Evolutionary conservation across 2,888 invertebrate genomes (phyloP).

Genomic region (Agrochola litura): DNA sequence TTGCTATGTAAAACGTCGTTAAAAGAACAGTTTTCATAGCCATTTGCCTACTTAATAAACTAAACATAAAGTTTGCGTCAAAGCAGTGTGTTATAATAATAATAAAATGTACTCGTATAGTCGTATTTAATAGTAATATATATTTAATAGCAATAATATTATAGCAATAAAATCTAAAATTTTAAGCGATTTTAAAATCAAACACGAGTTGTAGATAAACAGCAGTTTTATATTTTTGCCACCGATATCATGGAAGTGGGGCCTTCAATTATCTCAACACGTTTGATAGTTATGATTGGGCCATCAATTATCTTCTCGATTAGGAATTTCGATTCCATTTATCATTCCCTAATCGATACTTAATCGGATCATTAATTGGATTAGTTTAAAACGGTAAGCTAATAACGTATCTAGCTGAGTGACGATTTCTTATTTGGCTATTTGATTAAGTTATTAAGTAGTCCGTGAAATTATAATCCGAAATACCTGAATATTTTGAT

Average conservation of each 20-base stretch:
- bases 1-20: constrained; percentile 38
- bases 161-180: not conserved
- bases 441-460: constrained; percentile 51
- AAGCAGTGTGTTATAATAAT: not conserved
- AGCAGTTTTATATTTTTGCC: constrained; percentile 21
- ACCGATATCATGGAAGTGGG: constrained; percentile 9
- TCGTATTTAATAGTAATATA: not conserved
- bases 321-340: constrained; percentile 53
- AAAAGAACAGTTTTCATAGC: not conserved
- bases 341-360: constrained; percentile 63
- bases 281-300: constrained; percentile 41
- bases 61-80: not conserved
- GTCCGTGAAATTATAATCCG: constrained; percentile 36
- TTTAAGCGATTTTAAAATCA: not conserved
- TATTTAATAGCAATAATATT: not conserved
- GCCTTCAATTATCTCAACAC: constrained; percentile 46
- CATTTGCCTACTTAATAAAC: constrained; percentile 1
- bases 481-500: constrained; percentile 32
- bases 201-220: not conserved
- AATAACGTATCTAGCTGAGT: constrained; percentile 26
- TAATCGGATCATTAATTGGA: constrained; percentile 66
- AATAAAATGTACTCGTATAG: not conserved
- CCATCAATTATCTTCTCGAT: constrained; percentile 59
- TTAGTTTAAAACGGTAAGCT: constrained; percentile 62
- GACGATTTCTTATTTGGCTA: constrained; percentile 48